Conservation (phyloP, 1,140 invertebrate genomes). For the Drosophila mayri region DNA sequence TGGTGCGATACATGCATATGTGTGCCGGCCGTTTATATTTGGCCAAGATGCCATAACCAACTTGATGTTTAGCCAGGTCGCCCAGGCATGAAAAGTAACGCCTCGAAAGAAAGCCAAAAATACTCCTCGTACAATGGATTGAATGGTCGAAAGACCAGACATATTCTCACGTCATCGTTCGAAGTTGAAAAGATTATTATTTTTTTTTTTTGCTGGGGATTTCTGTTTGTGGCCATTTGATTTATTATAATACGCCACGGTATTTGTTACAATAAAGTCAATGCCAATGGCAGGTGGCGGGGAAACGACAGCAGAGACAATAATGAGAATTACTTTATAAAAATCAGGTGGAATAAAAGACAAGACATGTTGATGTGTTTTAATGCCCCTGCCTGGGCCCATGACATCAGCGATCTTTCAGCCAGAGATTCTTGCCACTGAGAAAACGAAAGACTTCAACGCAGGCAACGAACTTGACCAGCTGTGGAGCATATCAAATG, state of each 20-base stretch:
- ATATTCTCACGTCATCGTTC: conserved; percentile 67
- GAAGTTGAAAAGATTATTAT: conserved; percentile 53
- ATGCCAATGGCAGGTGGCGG: conserved; percentile 62
- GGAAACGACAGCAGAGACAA: conserved; percentile 14
- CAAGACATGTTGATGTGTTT: conserved; percentile 24
- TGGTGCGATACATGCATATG: conserved; percentile 12
- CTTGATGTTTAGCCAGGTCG: conserved; percentile 53
- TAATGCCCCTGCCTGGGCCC: conserved; percentile 20
- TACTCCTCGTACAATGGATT: conserved; percentile 17
- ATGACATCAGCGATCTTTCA: conserved; percentile 66
- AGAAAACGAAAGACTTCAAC: conserved; percentile 78
- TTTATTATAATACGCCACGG: conserved; percentile 67
- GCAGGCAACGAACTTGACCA: conserved; percentile 60
- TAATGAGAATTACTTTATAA: conserved; percentile 43
- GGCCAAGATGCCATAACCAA: conserved; percentile 69
- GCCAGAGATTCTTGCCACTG: conserved; percentile 18
- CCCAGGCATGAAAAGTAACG: conserved; percentile 61
- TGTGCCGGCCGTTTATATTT: conserved; percentile 55
- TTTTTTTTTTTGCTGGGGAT: conserved; percentile 28
- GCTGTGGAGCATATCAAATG: conserved; percentile 43
- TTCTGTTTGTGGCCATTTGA: conserved; percentile 47
- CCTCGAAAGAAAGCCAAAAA: conserved; percentile 46
- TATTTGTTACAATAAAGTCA: conserved; percentile 78
- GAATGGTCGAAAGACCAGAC: conserved; percentile 15
- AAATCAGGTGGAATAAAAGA: conserved; percentile 46